phyloP scores from a whole-genome alignment of 2,797 vertebrate genomes.

The Enteromius mattozi region DNA sequence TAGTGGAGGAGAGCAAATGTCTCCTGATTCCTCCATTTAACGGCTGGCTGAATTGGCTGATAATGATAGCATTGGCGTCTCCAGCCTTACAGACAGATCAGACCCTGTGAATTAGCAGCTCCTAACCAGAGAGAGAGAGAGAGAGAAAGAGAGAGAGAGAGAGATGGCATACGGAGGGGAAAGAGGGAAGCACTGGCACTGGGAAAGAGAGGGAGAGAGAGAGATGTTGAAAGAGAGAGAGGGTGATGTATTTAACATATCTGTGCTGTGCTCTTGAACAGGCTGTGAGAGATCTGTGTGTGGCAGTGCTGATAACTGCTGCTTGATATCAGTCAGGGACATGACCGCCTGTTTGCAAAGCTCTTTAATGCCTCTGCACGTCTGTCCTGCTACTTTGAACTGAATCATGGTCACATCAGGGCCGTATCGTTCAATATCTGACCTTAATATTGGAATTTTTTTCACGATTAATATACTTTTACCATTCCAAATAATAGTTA shows the following conservation, averaged over 20 bases:
- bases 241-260: slow-evolving; percentile 82
- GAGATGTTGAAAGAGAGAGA: slow-evolving; percentile 62
- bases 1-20: slow-evolving; percentile 86
- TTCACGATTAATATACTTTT: slow-evolving; percentile 10
- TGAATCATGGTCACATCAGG: slow-evolving; percentile 71
- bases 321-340: slow-evolving; percentile 81
- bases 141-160: slow-evolving; percentile 64
- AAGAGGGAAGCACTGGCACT: slow-evolving; percentile 48
- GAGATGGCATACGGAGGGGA: slow-evolving; percentile 59
- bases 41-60: slow-evolving; percentile 86
- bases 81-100: slow-evolving; percentile 81
- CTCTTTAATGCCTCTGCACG: slow-evolving; percentile 76
- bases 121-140: slow-evolving; percentile 68
- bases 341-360: slow-evolving; percentile 81
- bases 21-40: slow-evolving; percentile 90
- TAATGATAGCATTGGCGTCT: slow-evolving; percentile 85
- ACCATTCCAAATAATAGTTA: not conserved
- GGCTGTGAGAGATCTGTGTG: slow-evolving; percentile 76
- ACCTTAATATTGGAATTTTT: slow-evolving; percentile 34
- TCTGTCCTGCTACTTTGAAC: slow-evolving; percentile 77
- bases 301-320: slow-evolving; percentile 77
- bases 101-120: slow-evolving; percentile 81
- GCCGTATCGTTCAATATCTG: slow-evolving; percentile 48
- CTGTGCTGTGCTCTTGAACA: slow-evolving; percentile 80
- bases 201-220: slow-evolving; percentile 54